A percentile compares a stretch with the other conserved stretches of the same genome.
Conservation (phyloP, 2,797 vertebrate genomes). For the Danio jaintianensis region DNA sequence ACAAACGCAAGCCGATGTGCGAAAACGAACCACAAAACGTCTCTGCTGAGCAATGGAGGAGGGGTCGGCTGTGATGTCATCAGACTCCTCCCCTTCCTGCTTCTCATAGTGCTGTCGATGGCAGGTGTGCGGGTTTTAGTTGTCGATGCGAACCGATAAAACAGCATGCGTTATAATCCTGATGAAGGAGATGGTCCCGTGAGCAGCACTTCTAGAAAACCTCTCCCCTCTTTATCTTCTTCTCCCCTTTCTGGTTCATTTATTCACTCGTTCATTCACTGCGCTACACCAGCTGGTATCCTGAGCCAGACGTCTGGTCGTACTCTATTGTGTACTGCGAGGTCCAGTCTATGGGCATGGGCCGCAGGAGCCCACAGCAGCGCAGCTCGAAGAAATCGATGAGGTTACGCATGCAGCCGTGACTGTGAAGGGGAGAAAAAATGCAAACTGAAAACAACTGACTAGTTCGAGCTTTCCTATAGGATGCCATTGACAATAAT, state of each 20-base stretch:
- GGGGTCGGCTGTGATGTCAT: slow-evolving; percentile 5
- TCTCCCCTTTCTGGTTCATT: slow-evolving; percentile 22
- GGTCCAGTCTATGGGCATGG: slow-evolving; percentile 96
- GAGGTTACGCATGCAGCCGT: slow-evolving; percentile 95
- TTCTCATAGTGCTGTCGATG: slow-evolving; percentile 8
- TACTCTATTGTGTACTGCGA: slow-evolving; percentile 98
- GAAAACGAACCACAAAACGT: slow-evolving; percentile 3
- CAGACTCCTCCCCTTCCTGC: slow-evolving; percentile 39
- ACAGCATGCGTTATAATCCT: slow-evolving; percentile 90
- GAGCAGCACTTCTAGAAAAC: slow-evolving; percentile 75
- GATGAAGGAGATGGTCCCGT: slow-evolving; percentile 83
- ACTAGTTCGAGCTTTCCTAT: background rate
- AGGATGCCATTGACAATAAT: background rate
- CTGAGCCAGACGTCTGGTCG: slow-evolving; percentile 95
- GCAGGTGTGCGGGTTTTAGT: slow-evolving; percentile 38
- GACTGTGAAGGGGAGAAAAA: slow-evolving; percentile 74
- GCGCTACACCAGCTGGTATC: slow-evolving; percentile 96
- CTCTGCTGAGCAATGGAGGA: slow-evolving; percentile 5
- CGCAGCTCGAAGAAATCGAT: slow-evolving; percentile 99
- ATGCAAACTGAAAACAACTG: background rate
- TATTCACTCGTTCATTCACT: slow-evolving; percentile 33
- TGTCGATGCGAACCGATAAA: slow-evolving; percentile 76
- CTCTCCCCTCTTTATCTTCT: background rate
- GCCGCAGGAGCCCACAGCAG: slow-evolving; percentile 97
- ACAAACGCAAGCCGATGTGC: background rate